A percentile compares a stretch with the other conserved stretches of the same genome.
These are phyloP conservation scores for Magallana nippona DNA, from an alignment of 2,888 invertebrate species.

Conservation along the genomic window DNA sequence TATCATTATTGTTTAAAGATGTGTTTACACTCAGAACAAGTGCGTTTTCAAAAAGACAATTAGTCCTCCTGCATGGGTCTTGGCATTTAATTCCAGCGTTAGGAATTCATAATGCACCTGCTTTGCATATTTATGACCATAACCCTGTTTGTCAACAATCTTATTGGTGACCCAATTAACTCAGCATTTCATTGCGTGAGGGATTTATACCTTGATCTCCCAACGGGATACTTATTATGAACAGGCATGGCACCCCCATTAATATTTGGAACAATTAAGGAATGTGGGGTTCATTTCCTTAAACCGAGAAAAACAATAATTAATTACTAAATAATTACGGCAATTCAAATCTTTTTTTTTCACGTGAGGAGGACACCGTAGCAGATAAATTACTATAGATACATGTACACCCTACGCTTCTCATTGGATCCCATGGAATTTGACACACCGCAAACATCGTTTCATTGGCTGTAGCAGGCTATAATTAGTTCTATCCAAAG, in stretches of 20 bases:
- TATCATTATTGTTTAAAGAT: neutral
- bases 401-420: slow-evolving; percentile 10
- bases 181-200: neutral
- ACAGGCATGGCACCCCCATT: slow-evolving; percentile 12
- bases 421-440: slow-evolving; percentile 1
- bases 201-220: neutral
- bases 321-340: slow-evolving; percentile 30
- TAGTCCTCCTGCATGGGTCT: neutral
- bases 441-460: neutral
- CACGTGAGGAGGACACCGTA: slow-evolving; percentile 4
- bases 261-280: neutral
- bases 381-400: slow-evolving; percentile 17
- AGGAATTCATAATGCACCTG: slow-evolving; percentile 16
- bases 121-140: slow-evolving; percentile 20
- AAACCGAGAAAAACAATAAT: slow-evolving; percentile 6
- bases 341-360: neutral
- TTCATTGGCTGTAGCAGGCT: neutral
- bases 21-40: slow-evolving; percentile 13
- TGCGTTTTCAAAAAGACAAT: slow-evolving; percentile 16
- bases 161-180: slow-evolving; percentile 33
- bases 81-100: neutral
- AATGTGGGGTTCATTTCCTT: neutral
- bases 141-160: slow-evolving; percentile 20
- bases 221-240: neutral
- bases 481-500: neutral